A percentile compares a stretch with the other conserved stretches of the same genome.
Evolutionary conservation across 2,888 invertebrate species (phyloP).

Genomic region (Dorcus parallelipipedus): DNA sequence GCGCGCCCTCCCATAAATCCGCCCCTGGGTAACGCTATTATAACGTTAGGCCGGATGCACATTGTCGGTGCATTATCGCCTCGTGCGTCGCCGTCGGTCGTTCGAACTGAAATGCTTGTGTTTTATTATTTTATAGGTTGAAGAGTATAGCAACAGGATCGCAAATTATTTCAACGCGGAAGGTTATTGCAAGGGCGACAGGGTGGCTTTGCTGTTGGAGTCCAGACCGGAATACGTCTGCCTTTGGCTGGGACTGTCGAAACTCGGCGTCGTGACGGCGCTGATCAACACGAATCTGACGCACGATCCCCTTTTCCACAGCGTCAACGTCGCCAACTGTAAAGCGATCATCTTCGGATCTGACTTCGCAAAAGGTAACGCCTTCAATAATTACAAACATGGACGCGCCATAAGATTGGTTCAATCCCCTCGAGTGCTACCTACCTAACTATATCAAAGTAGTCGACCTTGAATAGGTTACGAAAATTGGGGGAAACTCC

Average conservation of each 20-base stretch:
- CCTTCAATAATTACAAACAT: too few relatives aligned
- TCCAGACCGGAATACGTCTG: constrained; percentile 84
- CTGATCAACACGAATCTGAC: constrained; percentile 88
- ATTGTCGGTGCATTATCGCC: too few relatives aligned
- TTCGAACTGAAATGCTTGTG: neutral
- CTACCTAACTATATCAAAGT: too few relatives aligned
- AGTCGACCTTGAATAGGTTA: too few relatives aligned
- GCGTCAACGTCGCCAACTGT: constrained; percentile 74
- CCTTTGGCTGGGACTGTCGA: constrained; percentile 88
- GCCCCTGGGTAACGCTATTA: too few relatives aligned
- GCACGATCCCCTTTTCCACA: constrained; percentile 76
- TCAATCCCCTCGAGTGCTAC: too few relatives aligned
- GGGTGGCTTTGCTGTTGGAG: constrained; percentile 85
- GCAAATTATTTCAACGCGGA: constrained; percentile 71
- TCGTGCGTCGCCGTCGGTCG: too few relatives aligned
- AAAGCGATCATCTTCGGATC: constrained; percentile 76
- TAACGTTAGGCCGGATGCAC: too few relatives aligned
- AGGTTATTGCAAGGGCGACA: constrained; percentile 79
- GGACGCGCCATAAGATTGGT: too few relatives aligned
- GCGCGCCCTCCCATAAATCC: too few relatives aligned
- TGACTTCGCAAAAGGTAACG: constrained; percentile 48
- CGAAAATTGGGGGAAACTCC: too few relatives aligned
- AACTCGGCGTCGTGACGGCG: constrained; percentile 80
- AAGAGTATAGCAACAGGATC: constrained; percentile 77
- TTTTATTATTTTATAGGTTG: constrained; percentile 56